These are phyloP conservation scores for Candoia aspera DNA, from an alignment of 2,113 vertebrate genomes.

Conservation along the genomic window DNA sequence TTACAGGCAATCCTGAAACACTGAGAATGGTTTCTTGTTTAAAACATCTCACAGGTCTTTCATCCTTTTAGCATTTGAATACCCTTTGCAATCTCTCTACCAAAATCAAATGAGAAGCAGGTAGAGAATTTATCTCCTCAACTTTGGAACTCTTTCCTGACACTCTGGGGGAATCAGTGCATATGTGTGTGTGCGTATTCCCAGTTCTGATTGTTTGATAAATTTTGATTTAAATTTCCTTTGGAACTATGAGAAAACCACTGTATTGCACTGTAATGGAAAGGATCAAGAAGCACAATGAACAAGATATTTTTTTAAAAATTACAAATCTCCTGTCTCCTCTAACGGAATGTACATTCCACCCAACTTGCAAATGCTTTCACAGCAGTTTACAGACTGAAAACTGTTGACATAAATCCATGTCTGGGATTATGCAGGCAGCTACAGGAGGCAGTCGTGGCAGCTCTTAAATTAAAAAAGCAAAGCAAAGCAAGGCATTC, in stretches of 20 bases:
- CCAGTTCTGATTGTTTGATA: background rate
- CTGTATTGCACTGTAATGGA: background rate
- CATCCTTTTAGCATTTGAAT: background rate
- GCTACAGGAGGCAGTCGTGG: conserved; percentile 66
- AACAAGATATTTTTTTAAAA: background rate
- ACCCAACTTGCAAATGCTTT: background rate
- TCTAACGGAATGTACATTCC: background rate
- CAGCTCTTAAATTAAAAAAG: conserved; percentile 62
- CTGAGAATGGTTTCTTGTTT: background rate
- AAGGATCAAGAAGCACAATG: background rate
- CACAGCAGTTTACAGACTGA: background rate
- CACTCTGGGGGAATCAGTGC: background rate
- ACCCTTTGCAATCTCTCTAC: too few species aligned
- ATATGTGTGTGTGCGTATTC: background rate
- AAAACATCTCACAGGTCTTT: background rate
- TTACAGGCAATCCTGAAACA: background rate
- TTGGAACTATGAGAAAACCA: background rate
- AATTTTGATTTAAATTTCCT: background rate
- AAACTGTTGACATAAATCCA: conserved; percentile 46
- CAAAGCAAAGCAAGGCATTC: conserved; percentile 70
- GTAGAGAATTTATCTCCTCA: background rate
- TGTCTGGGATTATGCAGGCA: conserved; percentile 74
- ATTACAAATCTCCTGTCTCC: conserved; percentile 43
- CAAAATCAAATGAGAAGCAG: background rate
- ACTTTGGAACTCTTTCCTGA: background rate